Evolutionary conservation across 2,113 vertebrate species (phyloP), one percentile per base, ranked within the genome.

Genomic region (Tragelaphus scriptus): DNA sequence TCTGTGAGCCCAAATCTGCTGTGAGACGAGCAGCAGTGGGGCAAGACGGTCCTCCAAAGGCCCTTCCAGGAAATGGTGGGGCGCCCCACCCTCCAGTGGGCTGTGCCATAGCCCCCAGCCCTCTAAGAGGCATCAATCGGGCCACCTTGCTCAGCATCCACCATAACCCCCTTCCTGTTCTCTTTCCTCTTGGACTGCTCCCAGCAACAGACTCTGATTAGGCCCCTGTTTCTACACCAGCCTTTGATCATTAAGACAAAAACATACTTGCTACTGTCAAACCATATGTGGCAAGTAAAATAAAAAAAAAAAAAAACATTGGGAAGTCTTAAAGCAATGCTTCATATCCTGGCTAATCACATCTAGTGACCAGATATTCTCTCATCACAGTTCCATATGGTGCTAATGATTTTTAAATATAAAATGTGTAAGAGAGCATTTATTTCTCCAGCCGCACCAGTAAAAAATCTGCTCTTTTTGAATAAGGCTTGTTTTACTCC

Each of bases 371-470:
- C 84, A 79, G 56, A 23, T 49, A 36, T 53, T 85, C 85, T 84
- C 85, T 92, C 8, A 61, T 93, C 28, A 89, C 19, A 5, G 47
- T 84, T 97, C 51, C 58, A 51, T 4, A 49, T 4, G 58, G 36
- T 65, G 16, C 79, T 40, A 86, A 49, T 26, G 36, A 65, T 55
- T 80, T 79, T 96, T 49, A 92, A 93, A 94, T 51, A 79, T 55
- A 65, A 96, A 59, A n/a, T 79, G 17, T 56, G 14, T 30, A 30
- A 47, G 36, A 58, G 21, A 58, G 25, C 8, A 0, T 44, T 94
- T 91, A 0, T 44, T 94, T 91, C 26, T 90, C 25, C 25, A 59
- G 65, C 40, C 56, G 53, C 12, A 25, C 75, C 53, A 36, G 6
- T 0, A 80, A 63, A 56, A 92, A 84, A 49, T 47, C 36, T 25